phyloP scores from a whole-genome alignment of 1,140 invertebrate genomes.

The Drosophila oshimai region DNA sequence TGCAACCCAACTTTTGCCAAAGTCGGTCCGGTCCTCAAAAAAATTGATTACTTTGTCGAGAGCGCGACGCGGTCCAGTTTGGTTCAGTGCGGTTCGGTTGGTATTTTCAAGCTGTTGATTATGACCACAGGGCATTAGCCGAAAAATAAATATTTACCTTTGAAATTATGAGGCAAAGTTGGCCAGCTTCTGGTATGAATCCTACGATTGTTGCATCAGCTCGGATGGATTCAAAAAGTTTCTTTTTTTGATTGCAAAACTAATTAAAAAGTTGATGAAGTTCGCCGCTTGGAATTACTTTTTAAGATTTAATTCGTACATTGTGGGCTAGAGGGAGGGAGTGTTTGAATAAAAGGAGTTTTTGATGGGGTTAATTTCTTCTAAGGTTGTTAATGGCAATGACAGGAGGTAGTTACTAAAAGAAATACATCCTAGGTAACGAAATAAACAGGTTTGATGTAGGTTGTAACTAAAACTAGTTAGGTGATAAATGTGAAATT shows the following conservation, averaged over 20 bases:
- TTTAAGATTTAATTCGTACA: constrained; percentile 56
- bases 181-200: constrained; percentile 33
- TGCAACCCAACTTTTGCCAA: constrained; percentile 55
- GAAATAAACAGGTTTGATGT: no score
- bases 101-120: constrained; percentile 76
- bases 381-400: constrained; percentile 16
- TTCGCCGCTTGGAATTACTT: constrained; percentile 62
- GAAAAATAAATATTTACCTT: constrained; percentile 78
- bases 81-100: constrained; percentile 43
- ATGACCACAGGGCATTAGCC: constrained; percentile 74
- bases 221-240: constrained; percentile 44
- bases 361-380: constrained; percentile 3
- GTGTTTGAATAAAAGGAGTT: not conserved
- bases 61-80: constrained; percentile 49
- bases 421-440: no score
- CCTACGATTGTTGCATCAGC: constrained; percentile 45
- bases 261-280: constrained; percentile 79
- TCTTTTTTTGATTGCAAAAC: constrained; percentile 70
- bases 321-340: not conserved
- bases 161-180: constrained; percentile 77
- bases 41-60: constrained; percentile 77
- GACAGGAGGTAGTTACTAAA: no score
- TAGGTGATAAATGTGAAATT: no score
- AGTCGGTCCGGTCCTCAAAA: constrained; percentile 57
- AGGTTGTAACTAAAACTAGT: no score